Conservation (phyloP, 2,888 invertebrate species). For the Monopis laevigella region DNA sequence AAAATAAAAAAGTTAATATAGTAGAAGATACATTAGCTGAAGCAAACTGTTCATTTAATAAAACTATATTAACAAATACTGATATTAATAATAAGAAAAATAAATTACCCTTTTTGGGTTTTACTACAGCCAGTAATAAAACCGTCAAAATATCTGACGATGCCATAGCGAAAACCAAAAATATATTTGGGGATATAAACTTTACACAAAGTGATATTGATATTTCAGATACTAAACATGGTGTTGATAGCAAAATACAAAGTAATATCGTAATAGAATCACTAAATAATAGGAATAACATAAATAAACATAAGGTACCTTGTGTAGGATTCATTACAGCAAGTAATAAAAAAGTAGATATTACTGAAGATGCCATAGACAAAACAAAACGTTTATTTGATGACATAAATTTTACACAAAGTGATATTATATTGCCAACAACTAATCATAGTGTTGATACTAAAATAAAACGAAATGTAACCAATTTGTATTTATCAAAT, state of each 20-base stretch:
- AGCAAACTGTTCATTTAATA: no score
- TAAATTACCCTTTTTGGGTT: no score
- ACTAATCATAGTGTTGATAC: not conserved
- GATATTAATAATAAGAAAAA: conserved; percentile 12
- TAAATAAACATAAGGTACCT: no score
- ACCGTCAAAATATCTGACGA: conserved; percentile 27
- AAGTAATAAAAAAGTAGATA: conserved; percentile 18
- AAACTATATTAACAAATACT: not conserved
- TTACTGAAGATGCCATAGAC: conserved; percentile 34
- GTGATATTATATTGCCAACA: not conserved
- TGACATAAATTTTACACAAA: conserved; percentile 20
- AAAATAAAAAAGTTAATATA: no score
- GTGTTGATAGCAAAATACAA: not conserved
- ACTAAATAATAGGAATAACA: no score
- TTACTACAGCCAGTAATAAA: conserved; percentile 33
- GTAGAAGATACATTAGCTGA: no score
- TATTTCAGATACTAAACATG: conserved; percentile 4
- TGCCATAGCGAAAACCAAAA: conserved; percentile 30
- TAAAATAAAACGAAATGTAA: conserved; percentile 6
- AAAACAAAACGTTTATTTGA: conserved; percentile 37
- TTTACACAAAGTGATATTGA: no score
- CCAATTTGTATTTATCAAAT: not conserved
- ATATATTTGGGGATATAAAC: conserved; percentile 33
- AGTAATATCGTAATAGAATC: no score
- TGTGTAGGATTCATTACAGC: conserved; percentile 15